Base-by-base conservation (phyloP, 2,888 invertebrate species). In the Lacanobia oleracea region DNA sequence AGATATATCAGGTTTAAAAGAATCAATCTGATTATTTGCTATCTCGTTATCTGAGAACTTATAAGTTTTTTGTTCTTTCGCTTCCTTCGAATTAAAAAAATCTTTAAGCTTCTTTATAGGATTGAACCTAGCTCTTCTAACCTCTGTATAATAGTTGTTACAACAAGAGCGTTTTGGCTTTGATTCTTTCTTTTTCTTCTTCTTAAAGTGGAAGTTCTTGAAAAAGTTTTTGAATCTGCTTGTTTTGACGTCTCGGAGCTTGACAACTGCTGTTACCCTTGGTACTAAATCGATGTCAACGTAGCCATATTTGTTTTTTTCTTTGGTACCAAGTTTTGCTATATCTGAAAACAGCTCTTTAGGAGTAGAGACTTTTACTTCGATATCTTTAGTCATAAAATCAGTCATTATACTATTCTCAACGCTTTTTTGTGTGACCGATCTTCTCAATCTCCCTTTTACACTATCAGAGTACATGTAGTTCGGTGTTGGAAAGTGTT, bases 71-170 rank as follows among this genome's bases (percentile, higher is more conserved):
- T 37, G 16, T 18, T 57, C 12, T n/a, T 67, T 83, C 4, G 71
- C 68, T 9, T 87, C 79, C 65, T 73, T 85, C 0, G 62, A 48
- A 57, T 18, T 75, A 48, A 93, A 92, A 0, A 93, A 86, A 45
- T 90, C 75, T 76, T 89, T 91, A 1, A 94, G 56, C 12, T 86
- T 90, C 48, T 91, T 87, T 5, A 94, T 83, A 7, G 92, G 89
- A 77, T 90, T 90, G 23, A 90, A 93, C 18, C 92, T 89, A n/a
- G 83, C 81, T 14, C 71, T 71, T 77, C 91, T 86, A 8, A 3
- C 16, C 43, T 59, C 60, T 18, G 5, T 8, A 16, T 18, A 23
- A 14, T 37, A 43, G 0, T 37, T 27, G 40, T 74, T 33, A 9
- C 56, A 51, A 12, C 21, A 63, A 12, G 51, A 62, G 7, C 79